phyloP scores from a whole-genome alignment of 2,888 invertebrate species.

The Tipula lateralis region DNA sequence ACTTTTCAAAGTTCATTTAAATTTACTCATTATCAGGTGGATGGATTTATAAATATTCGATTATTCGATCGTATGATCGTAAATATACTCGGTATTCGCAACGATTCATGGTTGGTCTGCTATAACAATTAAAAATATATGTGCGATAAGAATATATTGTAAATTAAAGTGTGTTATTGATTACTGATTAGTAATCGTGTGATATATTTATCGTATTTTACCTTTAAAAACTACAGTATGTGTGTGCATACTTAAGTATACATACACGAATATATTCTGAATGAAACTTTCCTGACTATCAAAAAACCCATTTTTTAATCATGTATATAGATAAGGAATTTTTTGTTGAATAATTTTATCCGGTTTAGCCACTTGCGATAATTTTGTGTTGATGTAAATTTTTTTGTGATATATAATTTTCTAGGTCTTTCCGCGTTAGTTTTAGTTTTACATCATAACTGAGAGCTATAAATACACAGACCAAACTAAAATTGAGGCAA shows the following conservation, averaged over 20 bases:
- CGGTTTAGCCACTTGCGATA: background rate
- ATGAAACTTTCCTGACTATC: no score
- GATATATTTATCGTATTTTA: background rate
- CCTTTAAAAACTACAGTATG: background rate
- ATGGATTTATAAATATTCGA: background rate
- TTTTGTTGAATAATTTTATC: background rate
- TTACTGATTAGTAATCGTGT: background rate
- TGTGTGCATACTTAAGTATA: no score
- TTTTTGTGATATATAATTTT: no score
- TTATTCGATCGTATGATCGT: background rate
- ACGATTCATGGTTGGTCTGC: background rate
- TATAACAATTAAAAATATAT: background rate
- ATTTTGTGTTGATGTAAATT: background rate
- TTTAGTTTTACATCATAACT: no score
- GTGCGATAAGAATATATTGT: background rate
- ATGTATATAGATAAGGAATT: background rate
- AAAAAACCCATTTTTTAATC: no score
- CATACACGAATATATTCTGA: background rate
- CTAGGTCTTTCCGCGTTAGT: no score
- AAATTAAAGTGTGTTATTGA: background rate
- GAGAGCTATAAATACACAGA: no score
- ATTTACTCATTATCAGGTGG: background rate
- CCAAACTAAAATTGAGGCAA: no score
- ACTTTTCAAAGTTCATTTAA: background rate
- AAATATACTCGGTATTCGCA: background rate